Conservation (phyloP, 2,888 invertebrate genomes). For the Melanargia galathea region DNA sequence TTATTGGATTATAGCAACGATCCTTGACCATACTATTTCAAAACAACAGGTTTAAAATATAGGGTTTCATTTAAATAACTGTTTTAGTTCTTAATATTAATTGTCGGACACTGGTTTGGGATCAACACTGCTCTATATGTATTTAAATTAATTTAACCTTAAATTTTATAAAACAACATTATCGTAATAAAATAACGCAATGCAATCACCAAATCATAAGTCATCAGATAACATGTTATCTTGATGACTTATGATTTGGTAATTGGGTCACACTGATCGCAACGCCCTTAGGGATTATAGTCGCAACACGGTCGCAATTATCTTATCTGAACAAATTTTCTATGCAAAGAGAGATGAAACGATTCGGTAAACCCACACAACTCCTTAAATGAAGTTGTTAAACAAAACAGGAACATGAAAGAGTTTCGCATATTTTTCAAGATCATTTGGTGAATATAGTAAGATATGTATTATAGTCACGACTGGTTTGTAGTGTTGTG, state of each 20-base stretch:
- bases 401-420: constrained; percentile 1
- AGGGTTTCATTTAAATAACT: background rate
- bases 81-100: background rate
- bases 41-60: background rate
- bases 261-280: constrained; percentile 29
- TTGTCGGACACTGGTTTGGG: background rate
- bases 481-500: constrained; percentile 7
- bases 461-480: constrained; percentile 7
- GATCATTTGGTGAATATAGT: background rate
- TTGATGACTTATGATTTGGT: too few species aligned
- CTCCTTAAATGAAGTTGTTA: constrained; percentile 10
- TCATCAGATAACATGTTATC: constrained; percentile 25
- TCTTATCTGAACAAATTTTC: constrained; percentile 16
- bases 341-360: constrained; percentile 12
- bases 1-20: background rate
- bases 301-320: constrained; percentile 8
- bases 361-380: background rate
- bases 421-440: constrained; percentile 17
- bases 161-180: background rate
- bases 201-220: constrained; percentile 16
- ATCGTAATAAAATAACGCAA: background rate
- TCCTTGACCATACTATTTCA: background rate
- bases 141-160: background rate
- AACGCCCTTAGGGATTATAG: constrained; percentile 19
- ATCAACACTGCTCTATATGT: too few species aligned